Evolutionary conservation across 2,888 invertebrate species (phyloP).

Genomic region (Melikaiella ostensackeni): DNA sequence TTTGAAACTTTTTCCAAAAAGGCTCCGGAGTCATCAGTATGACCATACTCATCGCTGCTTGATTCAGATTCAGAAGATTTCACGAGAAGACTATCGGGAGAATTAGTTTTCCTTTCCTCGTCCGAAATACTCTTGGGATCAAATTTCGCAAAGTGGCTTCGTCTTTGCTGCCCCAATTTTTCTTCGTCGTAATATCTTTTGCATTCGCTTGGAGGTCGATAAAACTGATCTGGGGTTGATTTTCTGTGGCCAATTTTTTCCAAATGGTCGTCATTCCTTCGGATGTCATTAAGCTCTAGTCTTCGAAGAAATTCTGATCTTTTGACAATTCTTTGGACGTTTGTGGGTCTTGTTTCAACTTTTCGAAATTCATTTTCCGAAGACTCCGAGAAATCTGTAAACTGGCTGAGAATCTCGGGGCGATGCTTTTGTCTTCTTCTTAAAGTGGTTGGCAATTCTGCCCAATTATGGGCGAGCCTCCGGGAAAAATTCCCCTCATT

Average conservation of each 20-base stretch:
- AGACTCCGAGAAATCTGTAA: conserved; percentile 71
- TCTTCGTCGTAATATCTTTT: conserved; percentile 64
- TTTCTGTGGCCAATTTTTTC: conserved; percentile 44
- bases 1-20: conserved; percentile 78
- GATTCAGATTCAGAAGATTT: conserved; percentile 75
- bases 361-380: conserved; percentile 70
- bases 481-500: conserved; percentile 72
- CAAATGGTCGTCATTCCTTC: conserved; percentile 55
- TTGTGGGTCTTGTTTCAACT: conserved; percentile 45
- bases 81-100: conserved; percentile 75
- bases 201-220: conserved; percentile 57
- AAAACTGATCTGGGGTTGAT: conserved; percentile 45
- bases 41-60: conserved; percentile 78
- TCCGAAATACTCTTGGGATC: conserved; percentile 66
- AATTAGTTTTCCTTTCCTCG: conserved; percentile 75
- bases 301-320: conserved; percentile 70
- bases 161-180: conserved; percentile 58
- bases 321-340: conserved; percentile 65
- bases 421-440: conserved; percentile 72
- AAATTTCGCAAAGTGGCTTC: conserved; percentile 51
- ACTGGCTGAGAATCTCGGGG: conserved; percentile 73
- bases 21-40: conserved; percentile 77
- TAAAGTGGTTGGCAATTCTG: conserved; percentile 75
- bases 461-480: conserved; percentile 72
- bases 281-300: conserved; percentile 59